phyloP scores from a whole-genome alignment of 2,888 invertebrate genomes.

The Dioctria rufipes region DNA sequence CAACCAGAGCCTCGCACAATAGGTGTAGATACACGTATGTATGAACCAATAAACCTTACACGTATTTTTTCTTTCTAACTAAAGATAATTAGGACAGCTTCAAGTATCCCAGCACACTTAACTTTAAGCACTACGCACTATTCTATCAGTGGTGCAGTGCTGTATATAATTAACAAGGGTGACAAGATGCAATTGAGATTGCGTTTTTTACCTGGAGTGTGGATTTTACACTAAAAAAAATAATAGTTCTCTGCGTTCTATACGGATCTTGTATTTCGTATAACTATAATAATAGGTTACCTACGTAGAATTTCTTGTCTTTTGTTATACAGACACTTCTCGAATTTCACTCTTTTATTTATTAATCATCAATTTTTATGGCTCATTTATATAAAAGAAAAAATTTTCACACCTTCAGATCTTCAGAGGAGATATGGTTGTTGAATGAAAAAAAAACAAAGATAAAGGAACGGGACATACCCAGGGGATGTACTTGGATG shows the following conservation, averaged over 20 bases:
- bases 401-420: conserved; percentile 17
- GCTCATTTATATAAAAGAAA: neutral
- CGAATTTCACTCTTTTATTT: neutral
- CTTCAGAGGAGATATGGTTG: neutral
- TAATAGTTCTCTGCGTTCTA: no score
- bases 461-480: neutral
- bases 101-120: conserved; percentile 22
- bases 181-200: conserved; percentile 38
- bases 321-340: neutral
- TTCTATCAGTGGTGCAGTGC: conserved; percentile 30
- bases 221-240: conserved; percentile 19
- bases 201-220: conserved; percentile 24
- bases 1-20: no score
- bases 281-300: no score
- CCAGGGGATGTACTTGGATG: conserved; percentile 23
- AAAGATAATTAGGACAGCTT: conserved; percentile 37
- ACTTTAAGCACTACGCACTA: conserved; percentile 38
- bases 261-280: no score
- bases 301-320: no score
- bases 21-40: no score
- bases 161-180: conserved; percentile 37
- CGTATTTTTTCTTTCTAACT: neutral
- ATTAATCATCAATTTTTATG: conserved; percentile 24
- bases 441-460: neutral
- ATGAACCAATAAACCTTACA: no score